phyloP scores from a whole-genome alignment of 92 coral and sea anemone species.

The Umimayanthus kanabou region DNA sequence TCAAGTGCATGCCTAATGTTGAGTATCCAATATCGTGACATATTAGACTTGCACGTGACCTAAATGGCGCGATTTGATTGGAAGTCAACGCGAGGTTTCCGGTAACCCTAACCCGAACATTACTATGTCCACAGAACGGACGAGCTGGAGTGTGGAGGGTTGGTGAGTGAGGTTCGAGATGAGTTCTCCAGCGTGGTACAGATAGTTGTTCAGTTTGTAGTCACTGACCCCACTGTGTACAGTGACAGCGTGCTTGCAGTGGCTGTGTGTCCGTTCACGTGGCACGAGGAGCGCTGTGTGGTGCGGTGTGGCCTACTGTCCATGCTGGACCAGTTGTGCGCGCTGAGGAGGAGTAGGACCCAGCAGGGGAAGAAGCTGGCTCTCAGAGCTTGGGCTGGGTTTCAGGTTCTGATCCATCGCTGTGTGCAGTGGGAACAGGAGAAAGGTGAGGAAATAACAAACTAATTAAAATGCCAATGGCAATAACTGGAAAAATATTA shows the following conservation, averaged over 20 bases:
- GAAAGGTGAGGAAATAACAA: slow-evolving; percentile 63
- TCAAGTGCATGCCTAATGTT: too few species aligned
- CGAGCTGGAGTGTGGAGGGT: slow-evolving; percentile 92
- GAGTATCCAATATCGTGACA: too few species aligned
- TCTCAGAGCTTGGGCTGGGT: slow-evolving; percentile 91
- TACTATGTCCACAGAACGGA: slow-evolving; percentile 59
- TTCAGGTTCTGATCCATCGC: slow-evolving; percentile 79
- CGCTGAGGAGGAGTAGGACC: slow-evolving; percentile 57
- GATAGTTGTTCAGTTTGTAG: slow-evolving; percentile 75
- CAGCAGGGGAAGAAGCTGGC: slow-evolving; percentile 61
- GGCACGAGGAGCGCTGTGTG: slow-evolving; percentile 90
- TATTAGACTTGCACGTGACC: too few species aligned
- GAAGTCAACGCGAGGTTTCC: too few species aligned
- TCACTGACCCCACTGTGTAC: slow-evolving; percentile 64
- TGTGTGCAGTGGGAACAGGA: slow-evolving; percentile 95
- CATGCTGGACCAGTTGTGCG: slow-evolving; percentile 84
- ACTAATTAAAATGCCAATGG: not conserved
- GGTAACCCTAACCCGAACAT: too few species aligned
- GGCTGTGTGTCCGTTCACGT: slow-evolving; percentile 86
- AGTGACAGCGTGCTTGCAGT: slow-evolving; percentile 75
- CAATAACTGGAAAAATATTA: not conserved
- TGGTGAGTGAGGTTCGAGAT: slow-evolving; percentile 87
- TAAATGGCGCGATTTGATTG: too few species aligned
- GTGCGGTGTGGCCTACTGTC: slow-evolving; percentile 87
- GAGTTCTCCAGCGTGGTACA: slow-evolving; percentile 85